Evolutionary conservation across 2,888 invertebrate species (phyloP), one percentile per base, ranked within the genome.

Genomic region (Subacronicta megacephala): DNA sequence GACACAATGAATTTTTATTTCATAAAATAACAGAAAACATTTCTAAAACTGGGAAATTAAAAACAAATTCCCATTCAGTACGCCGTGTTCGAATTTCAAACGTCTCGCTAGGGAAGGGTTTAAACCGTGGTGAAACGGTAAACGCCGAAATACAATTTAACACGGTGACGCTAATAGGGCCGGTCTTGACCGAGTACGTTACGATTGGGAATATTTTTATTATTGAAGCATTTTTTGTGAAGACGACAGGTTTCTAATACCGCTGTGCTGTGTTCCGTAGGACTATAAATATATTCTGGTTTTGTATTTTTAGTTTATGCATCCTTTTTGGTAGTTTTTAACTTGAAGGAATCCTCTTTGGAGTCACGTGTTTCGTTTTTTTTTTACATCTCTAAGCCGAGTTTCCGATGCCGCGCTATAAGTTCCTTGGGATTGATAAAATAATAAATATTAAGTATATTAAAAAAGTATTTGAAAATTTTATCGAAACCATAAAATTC

Each of bases 141-240:
- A 79, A 81, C 64, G 57, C 50, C 62, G 64, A 70, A 58, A 64
- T 72, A 71, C 76, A 73, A 75, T 71, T 77, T 76, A 77, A 75
- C 78, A 75, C 63, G 52, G 63, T 59, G 66, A 53, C 75, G 77
- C 69, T 78, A 83, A 83, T 80, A 75, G 68, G 52, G 31, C 46
- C 72, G 62, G 63, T 53, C 57, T 31, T 47, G 35, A 45, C 52
- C 55, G 64, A 43, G 44, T 50, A 57, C 43, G 43, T 46, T 54
- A 18, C 62, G 62, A 72, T 64, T 68, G 65, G 52, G 68, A 69
- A 71, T 63, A 66, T 59, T 75, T 77, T 61, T 62, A 58, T 64
- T 67, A 57, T 55, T 44, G 12, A 41, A 51, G 17, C 1, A 6
- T 37, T 51, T 47, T 71, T 63, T 61, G 35, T 61, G 3, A 10